Conservation (phyloP, 2,888 invertebrate genomes). For the Leptopilina syphax region DNA sequence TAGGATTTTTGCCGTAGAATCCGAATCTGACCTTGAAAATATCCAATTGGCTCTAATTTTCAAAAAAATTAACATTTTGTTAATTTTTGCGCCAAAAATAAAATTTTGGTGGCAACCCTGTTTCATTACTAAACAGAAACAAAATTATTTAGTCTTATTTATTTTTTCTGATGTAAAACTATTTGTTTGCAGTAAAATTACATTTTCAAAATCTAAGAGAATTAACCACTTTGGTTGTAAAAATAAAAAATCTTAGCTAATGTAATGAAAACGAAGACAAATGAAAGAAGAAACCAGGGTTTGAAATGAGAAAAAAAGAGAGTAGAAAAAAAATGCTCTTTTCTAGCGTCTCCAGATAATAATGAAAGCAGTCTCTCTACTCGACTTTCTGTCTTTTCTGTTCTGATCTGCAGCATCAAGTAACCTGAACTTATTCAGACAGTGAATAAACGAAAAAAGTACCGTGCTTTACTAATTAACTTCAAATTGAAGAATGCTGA, state of each 20-base stretch:
- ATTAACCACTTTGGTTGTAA: not conserved
- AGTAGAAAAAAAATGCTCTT: not conserved
- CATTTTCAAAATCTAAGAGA: not conserved
- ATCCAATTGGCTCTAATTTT: no score
- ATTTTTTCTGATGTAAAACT: not conserved
- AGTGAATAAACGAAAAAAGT: conserved; percentile 1
- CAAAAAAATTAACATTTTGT: no score
- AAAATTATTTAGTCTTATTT: no score
- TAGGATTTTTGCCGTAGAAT: no score
- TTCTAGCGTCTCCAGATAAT: conserved; percentile 16
- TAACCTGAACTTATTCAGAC: conserved; percentile 8
- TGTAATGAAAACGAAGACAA: conserved; percentile 21
- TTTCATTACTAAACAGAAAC: no score
- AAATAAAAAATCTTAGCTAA: not conserved
- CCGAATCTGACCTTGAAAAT: no score
- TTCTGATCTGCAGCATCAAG: conserved; percentile 18
- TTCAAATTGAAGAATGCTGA: not conserved
- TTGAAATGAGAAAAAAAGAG: not conserved
- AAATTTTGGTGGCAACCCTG: no score
- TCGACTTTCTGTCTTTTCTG: conserved; percentile 22
- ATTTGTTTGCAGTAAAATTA: not conserved
- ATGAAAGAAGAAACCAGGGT: conserved; percentile 10
- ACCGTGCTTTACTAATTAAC: not conserved
- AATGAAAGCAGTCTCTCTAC: conserved; percentile 24
- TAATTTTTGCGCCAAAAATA: no score